phyloP scores from a whole-genome alignment of 2,797 vertebrate genomes.

The Sebastes vulpes region DNA sequence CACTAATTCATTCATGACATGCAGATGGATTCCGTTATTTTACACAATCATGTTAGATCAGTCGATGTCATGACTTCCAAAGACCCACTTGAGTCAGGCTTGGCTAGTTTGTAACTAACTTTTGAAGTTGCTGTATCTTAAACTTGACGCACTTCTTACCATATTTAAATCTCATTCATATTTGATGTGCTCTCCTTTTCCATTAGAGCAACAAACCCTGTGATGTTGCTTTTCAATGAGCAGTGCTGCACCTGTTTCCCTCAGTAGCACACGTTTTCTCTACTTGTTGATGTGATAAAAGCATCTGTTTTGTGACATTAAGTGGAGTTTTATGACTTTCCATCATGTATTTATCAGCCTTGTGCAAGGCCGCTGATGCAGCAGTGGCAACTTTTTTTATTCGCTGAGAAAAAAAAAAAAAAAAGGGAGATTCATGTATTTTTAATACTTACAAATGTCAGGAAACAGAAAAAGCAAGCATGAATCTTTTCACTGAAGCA shows the following conservation, averaged over 20 bases:
- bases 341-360: slow-evolving; percentile 46
- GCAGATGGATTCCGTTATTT: slow-evolving; percentile 25
- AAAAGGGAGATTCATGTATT: slow-evolving; percentile 12
- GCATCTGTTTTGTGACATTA: slow-evolving; percentile 52
- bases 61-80: slow-evolving; percentile 16
- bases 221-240: slow-evolving; percentile 1
- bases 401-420: not conserved
- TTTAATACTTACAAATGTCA: slow-evolving; percentile 51
- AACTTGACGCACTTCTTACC: slow-evolving; percentile 15
- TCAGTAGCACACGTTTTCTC: slow-evolving; percentile 32
- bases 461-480: slow-evolving; percentile 31
- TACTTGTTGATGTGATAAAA: slow-evolving; percentile 46
- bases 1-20: slow-evolving; percentile 7
- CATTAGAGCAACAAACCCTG: not conserved
- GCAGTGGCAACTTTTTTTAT: slow-evolving; percentile 21
- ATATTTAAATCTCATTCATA: not conserved
- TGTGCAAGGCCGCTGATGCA: slow-evolving; percentile 20
- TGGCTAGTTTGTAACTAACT: slow-evolving; percentile 8
- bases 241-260: slow-evolving; percentile 32
- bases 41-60: slow-evolving; percentile 8
- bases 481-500: slow-evolving; percentile 5
- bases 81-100: slow-evolving; percentile 7
- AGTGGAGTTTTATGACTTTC: slow-evolving; percentile 41
- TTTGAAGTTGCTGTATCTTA: not conserved
- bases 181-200: slow-evolving; percentile 1